Base-by-base conservation (phyloP, 2,113 vertebrate species). In the Thryonomys swinderianus region DNA sequence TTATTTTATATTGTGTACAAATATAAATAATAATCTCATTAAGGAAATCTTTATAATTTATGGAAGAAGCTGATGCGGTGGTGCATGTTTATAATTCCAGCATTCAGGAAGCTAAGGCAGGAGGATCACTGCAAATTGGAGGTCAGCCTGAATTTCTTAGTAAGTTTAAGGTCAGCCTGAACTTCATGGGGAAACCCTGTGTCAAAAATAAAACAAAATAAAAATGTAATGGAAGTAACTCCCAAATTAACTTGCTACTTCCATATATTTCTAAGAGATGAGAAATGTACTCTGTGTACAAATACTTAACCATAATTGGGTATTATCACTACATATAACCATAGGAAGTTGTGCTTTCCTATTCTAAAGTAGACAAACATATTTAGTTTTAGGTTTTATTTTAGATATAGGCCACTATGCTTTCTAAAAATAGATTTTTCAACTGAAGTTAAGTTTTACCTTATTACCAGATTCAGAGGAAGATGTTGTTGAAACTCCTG, bases 401-500 rank as follows among this genome's bases (percentile, higher is more conserved):
- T 42, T 74, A 45, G 40, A 45, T 74, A 27, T 25, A 61, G 25
- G 3, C 21, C 32, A 76, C 23, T 80, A 83, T 25, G 37, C 64
- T 45, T n/a, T 94, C 55, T 42, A 76, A 59, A 37, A 71, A 32
- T 81, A 3, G 14, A 30, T 40, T 90, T 83, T 95, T 73, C 64
- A 66, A 17, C 51, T 87, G 10, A 95, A 81, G 25, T 42, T 45
- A 76, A 80, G 37, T 5, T 90, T 88, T 85, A 30, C 71, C 3
- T 88, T 74, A 40, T 93, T 91, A 96, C 34, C 96, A 99, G 99
- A 98, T 96, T 95, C 99, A 66, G 99, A 99, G 97, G 99, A 99
- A 98, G 99, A 99, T 92, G 99, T 99, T 84, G 99, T 99, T 88
- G 99, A 99, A 98, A 99, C 99, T 0, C 99, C 99, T 1, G 99